Percentiles rank a stretch among this genome's conserved stretches.
These are phyloP conservation scores for Mythimna ferrago DNA, from an alignment of 2,888 invertebrate genomes.

Conservation along the genomic window DNA sequence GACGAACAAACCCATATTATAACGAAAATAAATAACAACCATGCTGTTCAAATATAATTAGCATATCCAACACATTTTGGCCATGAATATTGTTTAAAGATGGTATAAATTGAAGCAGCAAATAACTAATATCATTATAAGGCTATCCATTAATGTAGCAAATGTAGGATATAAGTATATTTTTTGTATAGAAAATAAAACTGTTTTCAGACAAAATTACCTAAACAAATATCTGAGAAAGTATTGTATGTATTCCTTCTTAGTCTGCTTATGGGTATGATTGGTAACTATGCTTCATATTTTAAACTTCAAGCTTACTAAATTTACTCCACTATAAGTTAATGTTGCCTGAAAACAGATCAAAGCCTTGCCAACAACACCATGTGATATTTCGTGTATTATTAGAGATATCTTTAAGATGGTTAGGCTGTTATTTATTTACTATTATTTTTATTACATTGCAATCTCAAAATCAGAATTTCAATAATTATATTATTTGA, in stretches of 20 bases:
- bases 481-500: conserved; percentile 3
- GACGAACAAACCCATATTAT: conserved; percentile 9
- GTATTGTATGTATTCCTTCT: neutral
- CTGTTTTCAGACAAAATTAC: conserved; percentile 32
- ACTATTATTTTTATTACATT: conserved; percentile 16
- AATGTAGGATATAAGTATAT: conserved; percentile 54
- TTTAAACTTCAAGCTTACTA: neutral
- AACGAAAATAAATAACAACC: conserved; percentile 32
- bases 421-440: conserved; percentile 11
- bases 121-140: conserved; percentile 22
- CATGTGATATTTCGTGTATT: conserved; percentile 31
- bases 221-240: neutral
- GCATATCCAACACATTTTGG: conserved; percentile 32
- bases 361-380: conserved; percentile 17
- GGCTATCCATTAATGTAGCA: conserved; percentile 27
- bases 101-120: conserved; percentile 11
- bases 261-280: neutral
- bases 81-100: conserved; percentile 19
- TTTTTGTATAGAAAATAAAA: conserved; percentile 39
- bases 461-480: conserved; percentile 26
- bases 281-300: neutral
- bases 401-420: conserved; percentile 8
- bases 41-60: conserved; percentile 51
- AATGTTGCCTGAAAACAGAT: conserved; percentile 29
- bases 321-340: neutral